A percentile compares a stretch with the other conserved stretches of the same genome.
Evolutionary conservation across 1,140 invertebrate species (phyloP).

Genomic region (Chionoecetes opilio): DNA sequence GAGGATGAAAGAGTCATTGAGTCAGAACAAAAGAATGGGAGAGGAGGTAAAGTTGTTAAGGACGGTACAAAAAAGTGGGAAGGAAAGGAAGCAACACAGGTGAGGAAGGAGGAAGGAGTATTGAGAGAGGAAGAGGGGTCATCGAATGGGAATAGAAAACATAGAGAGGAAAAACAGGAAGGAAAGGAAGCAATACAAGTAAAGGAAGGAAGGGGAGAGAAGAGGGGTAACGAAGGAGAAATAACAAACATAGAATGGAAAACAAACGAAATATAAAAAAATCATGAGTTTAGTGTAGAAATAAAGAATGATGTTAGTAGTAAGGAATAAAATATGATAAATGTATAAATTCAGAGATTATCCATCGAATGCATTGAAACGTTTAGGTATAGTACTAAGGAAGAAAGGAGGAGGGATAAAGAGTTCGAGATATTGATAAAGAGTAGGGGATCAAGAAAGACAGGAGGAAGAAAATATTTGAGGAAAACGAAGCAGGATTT

Average conservation of each 20-base stretch:
- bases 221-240: not conserved
- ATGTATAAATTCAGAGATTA: too few relatives aligned
- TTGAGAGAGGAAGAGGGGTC: not conserved
- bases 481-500: not conserved
- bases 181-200: too few relatives aligned
- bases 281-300: too few relatives aligned
- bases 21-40: not conserved
- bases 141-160: not conserved
- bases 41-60: not conserved
- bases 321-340: too few relatives aligned
- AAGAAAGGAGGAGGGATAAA: constrained; percentile 29
- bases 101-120: not conserved
- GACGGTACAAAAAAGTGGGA: not conserved
- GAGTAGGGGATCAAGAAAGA: constrained; percentile 36
- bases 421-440: too few relatives aligned
- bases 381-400: not conserved
- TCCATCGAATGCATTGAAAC: too few relatives aligned
- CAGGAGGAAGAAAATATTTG: not conserved
- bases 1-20: not conserved
- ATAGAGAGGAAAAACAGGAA: not conserved
- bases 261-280: not conserved
- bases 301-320: too few relatives aligned
- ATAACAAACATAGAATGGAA: too few relatives aligned
- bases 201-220: too few relatives aligned
- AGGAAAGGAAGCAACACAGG: not conserved